phyloP scores from a whole-genome alignment of 2,113 vertebrate species.

The Mus spicilegus region DNA sequence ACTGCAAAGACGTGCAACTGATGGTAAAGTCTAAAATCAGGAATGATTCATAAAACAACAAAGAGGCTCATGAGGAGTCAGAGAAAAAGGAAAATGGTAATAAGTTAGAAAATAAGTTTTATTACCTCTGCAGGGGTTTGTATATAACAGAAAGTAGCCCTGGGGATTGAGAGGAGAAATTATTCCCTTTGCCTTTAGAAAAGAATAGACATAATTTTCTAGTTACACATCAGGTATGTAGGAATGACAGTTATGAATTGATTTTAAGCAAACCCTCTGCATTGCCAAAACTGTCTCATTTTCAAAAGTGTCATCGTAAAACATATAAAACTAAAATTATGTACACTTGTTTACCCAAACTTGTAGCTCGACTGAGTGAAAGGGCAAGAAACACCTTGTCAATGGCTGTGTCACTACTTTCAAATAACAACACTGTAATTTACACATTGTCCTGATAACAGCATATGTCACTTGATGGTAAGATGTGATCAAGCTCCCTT shows the following conservation, averaged over 20 bases:
- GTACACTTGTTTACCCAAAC: conserved; percentile 21
- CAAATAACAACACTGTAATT: conserved; percentile 28
- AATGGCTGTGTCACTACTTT: conserved; percentile 26
- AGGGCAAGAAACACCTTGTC: not conserved
- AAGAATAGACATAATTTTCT: not conserved
- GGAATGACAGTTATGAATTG: not conserved
- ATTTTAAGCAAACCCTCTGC: not conserved
- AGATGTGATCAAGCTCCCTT: not conserved
- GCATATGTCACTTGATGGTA: not conserved
- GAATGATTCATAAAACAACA: not conserved
- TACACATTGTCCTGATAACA: conserved; percentile 29
- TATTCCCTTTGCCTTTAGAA: not conserved
- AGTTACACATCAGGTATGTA: not conserved
- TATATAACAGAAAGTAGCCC: not conserved
- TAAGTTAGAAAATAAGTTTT: not conserved
- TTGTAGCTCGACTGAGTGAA: conserved; percentile 28
- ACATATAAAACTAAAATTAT: conserved; percentile 16
- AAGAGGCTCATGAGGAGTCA: not conserved
- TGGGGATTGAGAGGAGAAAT: not conserved
- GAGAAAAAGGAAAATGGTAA: not conserved
- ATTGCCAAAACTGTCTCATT: conserved; percentile 6
- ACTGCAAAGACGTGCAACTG: not conserved
- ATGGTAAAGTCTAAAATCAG: not conserved
- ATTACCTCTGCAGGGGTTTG: not conserved
- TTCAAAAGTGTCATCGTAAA: not conserved